Evolutionary conservation across 2,797 vertebrate species (phyloP).

Genomic region (Chloroceryle inda): DNA sequence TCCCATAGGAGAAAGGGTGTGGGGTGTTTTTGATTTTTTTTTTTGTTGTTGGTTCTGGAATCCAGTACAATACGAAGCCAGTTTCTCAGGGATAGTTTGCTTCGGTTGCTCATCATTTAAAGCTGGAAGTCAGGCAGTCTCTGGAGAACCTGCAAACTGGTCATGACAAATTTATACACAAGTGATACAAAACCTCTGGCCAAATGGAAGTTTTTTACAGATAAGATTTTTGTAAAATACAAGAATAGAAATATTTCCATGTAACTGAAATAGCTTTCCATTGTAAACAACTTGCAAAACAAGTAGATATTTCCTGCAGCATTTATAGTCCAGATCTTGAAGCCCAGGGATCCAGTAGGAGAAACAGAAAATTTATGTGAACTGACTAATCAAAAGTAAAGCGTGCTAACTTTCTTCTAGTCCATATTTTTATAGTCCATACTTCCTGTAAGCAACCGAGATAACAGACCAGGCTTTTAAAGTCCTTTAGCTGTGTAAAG

Average conservation of each 20-base stretch:
- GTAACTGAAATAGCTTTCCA: not conserved
- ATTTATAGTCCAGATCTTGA: not conserved
- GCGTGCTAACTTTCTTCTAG: not conserved
- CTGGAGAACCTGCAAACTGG: not conserved
- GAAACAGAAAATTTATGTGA: not conserved
- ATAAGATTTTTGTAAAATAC: not conserved
- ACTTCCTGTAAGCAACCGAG: not conserved
- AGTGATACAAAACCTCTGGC: not conserved
- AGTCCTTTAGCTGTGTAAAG: not conserved
- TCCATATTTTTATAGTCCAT: not conserved
- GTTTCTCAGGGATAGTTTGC: not conserved
- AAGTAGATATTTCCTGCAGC: not conserved
- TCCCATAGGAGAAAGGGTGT: not conserved
- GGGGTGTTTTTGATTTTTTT: not conserved
- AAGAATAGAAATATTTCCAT: not conserved
- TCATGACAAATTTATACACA: not conserved
- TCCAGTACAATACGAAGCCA: not conserved
- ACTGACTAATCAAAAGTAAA: slow-evolving; percentile 4
- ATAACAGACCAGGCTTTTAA: slow-evolving; percentile 9
- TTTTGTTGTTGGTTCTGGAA: not conserved
- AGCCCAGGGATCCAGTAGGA: not conserved
- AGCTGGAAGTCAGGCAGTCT: not conserved
- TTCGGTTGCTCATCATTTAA: not conserved
- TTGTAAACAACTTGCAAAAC: slow-evolving; percentile 5
- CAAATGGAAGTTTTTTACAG: not conserved